Evolutionary conservation across 2,888 invertebrate genomes (phyloP).

Genomic region (Crepidodera aurea): DNA sequence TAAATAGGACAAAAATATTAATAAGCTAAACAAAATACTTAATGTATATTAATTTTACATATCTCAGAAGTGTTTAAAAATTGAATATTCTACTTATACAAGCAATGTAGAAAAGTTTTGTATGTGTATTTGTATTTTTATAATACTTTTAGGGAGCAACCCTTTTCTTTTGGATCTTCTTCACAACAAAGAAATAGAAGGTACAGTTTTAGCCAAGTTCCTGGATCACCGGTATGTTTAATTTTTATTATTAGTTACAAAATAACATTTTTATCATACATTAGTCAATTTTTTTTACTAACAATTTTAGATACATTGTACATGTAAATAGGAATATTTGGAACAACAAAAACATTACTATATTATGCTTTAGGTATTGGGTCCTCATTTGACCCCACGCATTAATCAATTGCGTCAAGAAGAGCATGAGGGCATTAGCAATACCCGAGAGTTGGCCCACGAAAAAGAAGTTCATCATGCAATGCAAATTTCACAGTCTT

Average conservation of each 20-base stretch:
- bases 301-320: too few relatives aligned
- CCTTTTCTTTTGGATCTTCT: slow-evolving; percentile 70
- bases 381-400: slow-evolving; percentile 79
- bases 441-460: slow-evolving; percentile 87
- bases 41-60: too few relatives aligned
- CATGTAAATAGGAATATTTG: too few relatives aligned
- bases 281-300: too few relatives aligned
- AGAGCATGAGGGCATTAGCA: slow-evolving; percentile 83
- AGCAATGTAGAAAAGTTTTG: too few relatives aligned
- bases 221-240: slow-evolving; percentile 62
- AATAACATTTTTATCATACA: too few relatives aligned
- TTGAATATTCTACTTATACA: too few relatives aligned
- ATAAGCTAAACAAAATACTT: too few relatives aligned
- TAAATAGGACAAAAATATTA: too few relatives aligned
- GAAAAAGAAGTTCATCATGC: slow-evolving; percentile 91
- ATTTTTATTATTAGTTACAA: not conserved
- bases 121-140: too few relatives aligned
- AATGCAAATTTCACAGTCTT: slow-evolving; percentile 94
- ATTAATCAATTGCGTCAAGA: slow-evolving; percentile 90
- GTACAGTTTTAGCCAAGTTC: slow-evolving; percentile 82
- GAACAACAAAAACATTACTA: too few relatives aligned
- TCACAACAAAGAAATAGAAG: slow-evolving; percentile 76
- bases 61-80: too few relatives aligned
- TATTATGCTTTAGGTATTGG: slow-evolving; percentile 62
- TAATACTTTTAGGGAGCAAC: slow-evolving; percentile 73